phyloP scores from a whole-genome alignment of 2,113 vertebrate genomes.

The Campylomormyrus numenius region DNA sequence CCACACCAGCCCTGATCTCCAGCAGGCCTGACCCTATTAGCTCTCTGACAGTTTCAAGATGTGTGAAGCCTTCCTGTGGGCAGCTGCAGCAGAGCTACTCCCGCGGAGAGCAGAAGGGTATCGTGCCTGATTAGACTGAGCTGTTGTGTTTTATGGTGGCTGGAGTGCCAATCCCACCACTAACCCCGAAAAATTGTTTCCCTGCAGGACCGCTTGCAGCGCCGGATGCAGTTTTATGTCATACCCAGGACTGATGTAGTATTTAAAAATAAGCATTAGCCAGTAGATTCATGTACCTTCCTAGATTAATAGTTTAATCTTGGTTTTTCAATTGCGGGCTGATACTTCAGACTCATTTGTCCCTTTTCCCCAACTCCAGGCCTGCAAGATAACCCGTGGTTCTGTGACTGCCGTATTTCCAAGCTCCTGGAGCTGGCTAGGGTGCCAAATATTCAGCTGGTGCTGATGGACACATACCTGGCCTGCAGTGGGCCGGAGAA shows the following conservation, averaged over 20 bases:
- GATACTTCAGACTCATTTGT: background rate
- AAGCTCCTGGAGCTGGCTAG: slow-evolving; percentile 74
- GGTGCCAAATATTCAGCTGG: slow-evolving; percentile 55
- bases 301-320: background rate
- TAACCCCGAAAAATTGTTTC: no score
- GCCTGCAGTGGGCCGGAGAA: slow-evolving; percentile 68
- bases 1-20: no score
- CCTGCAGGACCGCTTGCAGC: no score
- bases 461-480: slow-evolving; percentile 73
- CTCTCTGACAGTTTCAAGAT: no score
- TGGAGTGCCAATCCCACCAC: no score
- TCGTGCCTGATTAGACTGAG: no score
- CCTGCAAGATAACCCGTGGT: slow-evolving; percentile 90
- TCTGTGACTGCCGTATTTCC: slow-evolving; percentile 86
- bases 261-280: background rate
- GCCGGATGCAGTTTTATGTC: no score
- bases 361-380: slow-evolving; percentile 51
- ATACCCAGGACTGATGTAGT: background rate
- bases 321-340: background rate
- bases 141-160: no score
- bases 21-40: no score
- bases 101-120: no score
- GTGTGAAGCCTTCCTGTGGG: no score
- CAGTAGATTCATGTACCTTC: background rate
- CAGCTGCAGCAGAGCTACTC: no score